Percentiles rank a stretch among this genome's conserved stretches.
Conservation (phyloP, 2,113 vertebrate species). For the Otocyon megalotis region DNA sequence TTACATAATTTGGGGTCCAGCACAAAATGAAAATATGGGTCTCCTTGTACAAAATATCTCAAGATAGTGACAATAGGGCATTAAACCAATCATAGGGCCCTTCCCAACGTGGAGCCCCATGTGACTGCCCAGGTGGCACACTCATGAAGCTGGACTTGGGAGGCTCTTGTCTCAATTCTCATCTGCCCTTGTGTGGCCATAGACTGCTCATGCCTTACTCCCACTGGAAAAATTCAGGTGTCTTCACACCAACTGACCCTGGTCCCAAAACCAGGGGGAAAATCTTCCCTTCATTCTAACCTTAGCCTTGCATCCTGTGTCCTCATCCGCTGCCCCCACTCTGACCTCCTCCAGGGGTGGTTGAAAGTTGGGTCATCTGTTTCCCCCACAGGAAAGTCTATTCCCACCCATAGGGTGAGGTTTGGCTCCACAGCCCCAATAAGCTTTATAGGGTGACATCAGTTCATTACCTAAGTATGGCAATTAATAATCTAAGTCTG, state of each 20-base stretch:
- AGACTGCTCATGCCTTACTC: background rate
- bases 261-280: background rate
- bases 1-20: too few species aligned
- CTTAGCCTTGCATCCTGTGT: background rate
- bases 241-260: background rate
- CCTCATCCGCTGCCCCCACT: background rate
- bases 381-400: background rate
- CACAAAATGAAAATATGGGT: background rate
- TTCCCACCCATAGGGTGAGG: background rate
- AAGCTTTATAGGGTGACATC: background rate
- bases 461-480: background rate
- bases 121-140: background rate
- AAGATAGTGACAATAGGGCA: background rate
- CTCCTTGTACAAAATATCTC: background rate
- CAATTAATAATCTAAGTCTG: background rate
- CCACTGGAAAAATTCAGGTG: background rate
- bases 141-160: background rate
- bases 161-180: background rate
- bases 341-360: background rate
- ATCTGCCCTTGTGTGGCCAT: fast-evolving
- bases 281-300: background rate
- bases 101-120: background rate
- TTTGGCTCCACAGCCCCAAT: background rate
- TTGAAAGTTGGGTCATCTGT: background rate
- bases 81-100: background rate